Evolutionary conservation across 2,113 vertebrate genomes (phyloP).

Genomic region (Myotis davidii): DNA sequence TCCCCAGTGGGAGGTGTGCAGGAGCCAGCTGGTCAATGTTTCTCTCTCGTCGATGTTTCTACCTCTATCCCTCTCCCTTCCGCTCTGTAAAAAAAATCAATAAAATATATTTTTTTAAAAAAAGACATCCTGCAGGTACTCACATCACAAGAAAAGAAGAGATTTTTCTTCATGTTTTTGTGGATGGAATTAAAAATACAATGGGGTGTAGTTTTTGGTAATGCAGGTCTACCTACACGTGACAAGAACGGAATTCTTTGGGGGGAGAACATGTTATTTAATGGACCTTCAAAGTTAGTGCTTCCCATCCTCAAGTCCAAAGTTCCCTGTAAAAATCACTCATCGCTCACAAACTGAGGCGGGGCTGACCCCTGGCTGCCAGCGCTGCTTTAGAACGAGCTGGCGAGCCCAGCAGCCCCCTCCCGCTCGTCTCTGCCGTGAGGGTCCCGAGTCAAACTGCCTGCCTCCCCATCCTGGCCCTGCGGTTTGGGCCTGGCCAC

Average conservation of each 20-base stretch:
- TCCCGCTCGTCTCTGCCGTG: neutral
- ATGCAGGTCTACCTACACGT: accelerated
- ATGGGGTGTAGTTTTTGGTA: neutral
- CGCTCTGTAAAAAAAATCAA: too few relatives aligned
- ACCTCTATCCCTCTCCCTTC: too few relatives aligned
- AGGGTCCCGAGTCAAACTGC: neutral
- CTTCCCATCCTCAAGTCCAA: neutral
- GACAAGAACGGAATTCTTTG: neutral
- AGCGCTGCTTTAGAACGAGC: accelerated
- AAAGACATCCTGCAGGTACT: neutral
- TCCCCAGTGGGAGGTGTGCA: too few relatives aligned
- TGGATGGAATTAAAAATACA: neutral
- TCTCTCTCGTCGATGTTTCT: too few relatives aligned
- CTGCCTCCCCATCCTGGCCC: neutral
- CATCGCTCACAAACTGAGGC: accelerated
- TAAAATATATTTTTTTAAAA: too few relatives aligned
- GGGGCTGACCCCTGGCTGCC: accelerated
- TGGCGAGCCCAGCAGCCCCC: neutral
- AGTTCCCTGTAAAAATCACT: neutral
- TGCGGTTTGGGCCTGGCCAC: neutral
- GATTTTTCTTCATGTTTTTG: neutral
- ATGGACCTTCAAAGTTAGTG: neutral
- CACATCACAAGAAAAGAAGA: neutral
- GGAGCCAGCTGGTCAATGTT: too few relatives aligned
- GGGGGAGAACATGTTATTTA: neutral